Percentiles rank a stretch among this genome's conserved stretches.
Conservation (phyloP, 2,888 invertebrate genomes). For the Aproaerema taeniolella region DNA sequence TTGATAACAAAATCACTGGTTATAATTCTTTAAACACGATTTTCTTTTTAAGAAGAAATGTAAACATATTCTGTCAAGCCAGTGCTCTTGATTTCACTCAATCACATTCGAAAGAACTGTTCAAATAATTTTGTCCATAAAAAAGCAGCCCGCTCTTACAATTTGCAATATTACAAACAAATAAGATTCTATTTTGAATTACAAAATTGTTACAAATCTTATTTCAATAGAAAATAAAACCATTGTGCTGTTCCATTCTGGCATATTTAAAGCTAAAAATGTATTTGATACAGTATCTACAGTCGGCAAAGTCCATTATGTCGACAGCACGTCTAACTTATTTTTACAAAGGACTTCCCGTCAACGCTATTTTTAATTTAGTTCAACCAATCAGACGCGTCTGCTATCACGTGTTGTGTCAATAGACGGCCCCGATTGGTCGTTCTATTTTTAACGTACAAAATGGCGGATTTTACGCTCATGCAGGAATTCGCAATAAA, state of each 20-base stretch:
- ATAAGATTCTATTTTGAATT: too few species aligned
- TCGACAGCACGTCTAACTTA: background rate
- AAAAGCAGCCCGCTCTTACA: too few species aligned
- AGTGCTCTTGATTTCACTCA: too few species aligned
- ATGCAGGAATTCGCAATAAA: conserved; percentile 33
- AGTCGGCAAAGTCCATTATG: conserved; percentile 12
- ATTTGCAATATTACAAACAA: too few species aligned
- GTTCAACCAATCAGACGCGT: background rate
- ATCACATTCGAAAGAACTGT: too few species aligned
- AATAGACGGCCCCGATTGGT: background rate
- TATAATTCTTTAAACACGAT: too few species aligned
- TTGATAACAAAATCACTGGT: too few species aligned
- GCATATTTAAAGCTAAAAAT: conserved; percentile 30
- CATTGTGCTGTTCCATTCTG: conserved; percentile 25
- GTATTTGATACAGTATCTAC: conserved; percentile 21
- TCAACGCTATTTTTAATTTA: background rate
- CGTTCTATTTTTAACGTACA: background rate
- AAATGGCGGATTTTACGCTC: conserved; percentile 15
- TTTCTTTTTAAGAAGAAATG: too few species aligned
- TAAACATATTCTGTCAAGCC: too few species aligned
- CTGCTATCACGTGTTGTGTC: too few species aligned
- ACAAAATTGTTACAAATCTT: background rate
- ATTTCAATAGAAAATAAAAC: conserved; percentile 14
- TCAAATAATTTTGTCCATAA: too few species aligned
- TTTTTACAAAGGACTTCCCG: background rate